Evolutionary conservation across 1,140 invertebrate species (phyloP).

Genomic region (Acarapis woodi): DNA sequence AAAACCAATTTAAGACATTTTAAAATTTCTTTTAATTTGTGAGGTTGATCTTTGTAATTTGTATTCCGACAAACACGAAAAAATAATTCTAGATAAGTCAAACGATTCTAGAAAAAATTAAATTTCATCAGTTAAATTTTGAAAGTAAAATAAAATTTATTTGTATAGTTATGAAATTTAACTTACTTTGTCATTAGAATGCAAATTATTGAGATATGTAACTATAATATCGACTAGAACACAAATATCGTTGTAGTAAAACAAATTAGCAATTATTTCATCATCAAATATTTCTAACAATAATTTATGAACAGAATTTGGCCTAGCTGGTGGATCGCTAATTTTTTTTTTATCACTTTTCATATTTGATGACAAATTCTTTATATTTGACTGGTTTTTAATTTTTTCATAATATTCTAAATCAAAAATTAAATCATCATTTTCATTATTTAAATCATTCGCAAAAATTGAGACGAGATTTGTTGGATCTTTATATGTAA

Average conservation of each 20-base stretch:
- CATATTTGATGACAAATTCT: no score
- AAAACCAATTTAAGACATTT: constrained; percentile 6
- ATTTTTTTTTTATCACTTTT: no score
- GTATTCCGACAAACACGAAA: constrained; percentile 4
- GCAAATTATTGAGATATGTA: constrained; percentile 51
- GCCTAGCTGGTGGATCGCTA: constrained; percentile 27
- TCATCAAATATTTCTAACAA: constrained; percentile 50
- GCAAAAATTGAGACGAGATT: no score
- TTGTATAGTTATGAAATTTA: no score
- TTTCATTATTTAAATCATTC: no score
- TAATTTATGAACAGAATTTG: constrained; percentile 59
- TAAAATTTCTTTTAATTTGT: constrained; percentile 6
- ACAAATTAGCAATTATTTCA: constrained; percentile 39
- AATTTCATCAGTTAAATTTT: constrained; percentile 4
- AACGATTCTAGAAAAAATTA: constrained; percentile 3
- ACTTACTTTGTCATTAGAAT: constrained; percentile 48
- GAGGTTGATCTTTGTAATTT: constrained; percentile 8
- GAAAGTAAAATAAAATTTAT: constrained; percentile 5
- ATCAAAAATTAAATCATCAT: no score
- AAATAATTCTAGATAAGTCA: constrained; percentile 5
- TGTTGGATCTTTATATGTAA: no score
- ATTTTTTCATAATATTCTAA: no score
- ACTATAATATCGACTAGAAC: constrained; percentile 72
- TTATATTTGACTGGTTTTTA: no score
- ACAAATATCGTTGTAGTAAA: constrained; percentile 75